phyloP scores from a whole-genome alignment of 1,140 invertebrate species.

The Magallana angulata region DNA sequence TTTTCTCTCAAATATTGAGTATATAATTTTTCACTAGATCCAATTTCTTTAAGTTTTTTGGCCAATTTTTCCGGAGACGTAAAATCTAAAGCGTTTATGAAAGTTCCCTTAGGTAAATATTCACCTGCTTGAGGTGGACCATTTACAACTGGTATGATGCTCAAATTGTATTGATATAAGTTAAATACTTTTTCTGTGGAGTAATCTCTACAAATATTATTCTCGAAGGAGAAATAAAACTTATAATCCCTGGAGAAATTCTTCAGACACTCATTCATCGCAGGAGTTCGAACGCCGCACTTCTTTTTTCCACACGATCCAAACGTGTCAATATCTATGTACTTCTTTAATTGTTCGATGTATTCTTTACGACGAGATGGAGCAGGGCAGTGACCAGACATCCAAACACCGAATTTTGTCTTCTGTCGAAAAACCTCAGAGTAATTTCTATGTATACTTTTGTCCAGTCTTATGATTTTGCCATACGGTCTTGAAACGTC shows the following conservation, averaged over 20 bases:
- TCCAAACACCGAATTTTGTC: not conserved
- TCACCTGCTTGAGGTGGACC: not conserved
- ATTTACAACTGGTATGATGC: not conserved
- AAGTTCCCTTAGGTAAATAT: not conserved
- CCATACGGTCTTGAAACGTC: not conserved
- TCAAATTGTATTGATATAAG: not conserved
- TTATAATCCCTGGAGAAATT: not conserved
- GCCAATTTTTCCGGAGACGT: not conserved
- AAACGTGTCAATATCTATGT: not conserved
- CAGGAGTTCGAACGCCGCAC: not conserved
- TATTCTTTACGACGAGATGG: not conserved
- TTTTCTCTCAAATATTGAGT: not conserved
- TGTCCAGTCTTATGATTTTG: not conserved
- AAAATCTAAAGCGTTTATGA: not conserved
- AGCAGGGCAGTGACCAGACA: not conserved
- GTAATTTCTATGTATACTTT: not conserved
- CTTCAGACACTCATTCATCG: not conserved
- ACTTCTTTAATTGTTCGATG: not conserved
- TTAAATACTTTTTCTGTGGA: not conserved
- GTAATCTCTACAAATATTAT: not conserved
- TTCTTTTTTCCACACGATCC: not conserved
- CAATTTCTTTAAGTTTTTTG: not conserved
- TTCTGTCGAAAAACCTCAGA: not conserved
- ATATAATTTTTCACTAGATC: not conserved
- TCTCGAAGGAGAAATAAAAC: slow-evolving; percentile 15